A percentile compares a stretch with the other conserved stretches of the same genome.
Conservation (phyloP, 2,797 vertebrate species). For the Tadarida brasiliensis region DNA sequence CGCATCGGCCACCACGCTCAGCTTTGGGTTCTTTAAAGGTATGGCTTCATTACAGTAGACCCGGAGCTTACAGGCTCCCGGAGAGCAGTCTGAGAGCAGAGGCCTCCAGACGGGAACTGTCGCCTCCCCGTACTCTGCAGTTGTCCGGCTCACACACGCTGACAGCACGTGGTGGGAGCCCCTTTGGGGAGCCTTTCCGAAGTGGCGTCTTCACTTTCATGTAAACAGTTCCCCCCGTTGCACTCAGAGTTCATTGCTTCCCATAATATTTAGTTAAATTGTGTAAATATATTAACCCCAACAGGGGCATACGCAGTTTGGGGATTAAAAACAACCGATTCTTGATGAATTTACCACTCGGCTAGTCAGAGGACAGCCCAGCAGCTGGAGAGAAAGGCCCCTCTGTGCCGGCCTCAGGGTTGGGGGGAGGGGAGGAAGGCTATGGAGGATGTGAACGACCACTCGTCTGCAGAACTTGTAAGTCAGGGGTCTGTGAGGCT, state of each 20-base stretch:
- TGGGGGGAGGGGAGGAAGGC: not conserved
- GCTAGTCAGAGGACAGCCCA: not conserved
- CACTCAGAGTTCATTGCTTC: not conserved
- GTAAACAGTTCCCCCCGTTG: not conserved
- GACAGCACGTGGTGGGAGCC: not conserved
- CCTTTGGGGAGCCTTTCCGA: not conserved
- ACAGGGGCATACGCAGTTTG: not conserved
- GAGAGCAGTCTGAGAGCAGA: not conserved
- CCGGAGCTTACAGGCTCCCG: not conserved
- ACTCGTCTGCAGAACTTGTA: not conserved
- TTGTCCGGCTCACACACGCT: not conserved
- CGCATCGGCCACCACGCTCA: not conserved
- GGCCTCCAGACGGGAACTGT: not conserved
- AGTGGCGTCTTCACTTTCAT: not conserved
- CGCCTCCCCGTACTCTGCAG: not conserved
- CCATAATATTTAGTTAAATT: not conserved
- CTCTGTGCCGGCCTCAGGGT: fast-evolving
- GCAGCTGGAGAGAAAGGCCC: not conserved
- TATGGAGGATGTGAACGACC: fast-evolving
- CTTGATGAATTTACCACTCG: not conserved
- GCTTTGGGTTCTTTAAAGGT: not conserved
- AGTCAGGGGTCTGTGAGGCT: not conserved
- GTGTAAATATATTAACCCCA: not conserved
- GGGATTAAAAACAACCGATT: not conserved
- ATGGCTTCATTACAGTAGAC: not conserved